Conservation (phyloP, 2,888 invertebrate species). For the Orthosia incerta region DNA sequence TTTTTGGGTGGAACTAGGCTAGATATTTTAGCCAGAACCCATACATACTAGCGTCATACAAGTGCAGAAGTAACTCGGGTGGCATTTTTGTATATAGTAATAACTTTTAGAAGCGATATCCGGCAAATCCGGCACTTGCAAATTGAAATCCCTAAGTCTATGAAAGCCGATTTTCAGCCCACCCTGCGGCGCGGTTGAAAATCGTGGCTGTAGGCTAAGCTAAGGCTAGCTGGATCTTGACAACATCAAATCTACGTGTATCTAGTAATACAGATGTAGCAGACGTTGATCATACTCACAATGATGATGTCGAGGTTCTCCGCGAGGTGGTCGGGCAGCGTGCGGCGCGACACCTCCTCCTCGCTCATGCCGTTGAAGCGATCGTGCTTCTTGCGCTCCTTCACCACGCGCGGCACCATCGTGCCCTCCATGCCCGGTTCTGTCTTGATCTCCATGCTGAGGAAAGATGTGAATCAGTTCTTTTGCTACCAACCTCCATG, state of each 20-base stretch:
- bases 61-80: constrained; percentile 14
- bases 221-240: too few species aligned
- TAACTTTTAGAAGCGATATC: constrained; percentile 7
- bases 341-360: constrained; percentile 98
- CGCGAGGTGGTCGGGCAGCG: constrained; percentile 98
- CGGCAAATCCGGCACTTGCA: constrained; percentile 1
- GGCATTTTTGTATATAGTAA: constrained; percentile 11
- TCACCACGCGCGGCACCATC: constrained; percentile 91
- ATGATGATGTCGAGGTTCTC: constrained; percentile 99
- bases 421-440: constrained; percentile 90
- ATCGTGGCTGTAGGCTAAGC: too few species aligned
- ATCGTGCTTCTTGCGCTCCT: constrained; percentile 98
- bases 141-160: not conserved
- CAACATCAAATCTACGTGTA: not conserved
- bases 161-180: too few species aligned
- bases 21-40: too few species aligned
- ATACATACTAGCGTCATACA: not conserved
- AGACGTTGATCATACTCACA: constrained; percentile 94
- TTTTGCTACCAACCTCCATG: not conserved
- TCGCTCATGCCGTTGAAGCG: constrained; percentile 99
- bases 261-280: not conserved
- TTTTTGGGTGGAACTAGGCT: too few species aligned
- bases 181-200: not conserved
- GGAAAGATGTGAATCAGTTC: constrained; percentile 24
- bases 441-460: constrained; percentile 89